These are phyloP conservation scores for Oryzias dopingdopingensis DNA, from an alignment of 2,797 vertebrate species.

Conservation along the genomic window DNA sequence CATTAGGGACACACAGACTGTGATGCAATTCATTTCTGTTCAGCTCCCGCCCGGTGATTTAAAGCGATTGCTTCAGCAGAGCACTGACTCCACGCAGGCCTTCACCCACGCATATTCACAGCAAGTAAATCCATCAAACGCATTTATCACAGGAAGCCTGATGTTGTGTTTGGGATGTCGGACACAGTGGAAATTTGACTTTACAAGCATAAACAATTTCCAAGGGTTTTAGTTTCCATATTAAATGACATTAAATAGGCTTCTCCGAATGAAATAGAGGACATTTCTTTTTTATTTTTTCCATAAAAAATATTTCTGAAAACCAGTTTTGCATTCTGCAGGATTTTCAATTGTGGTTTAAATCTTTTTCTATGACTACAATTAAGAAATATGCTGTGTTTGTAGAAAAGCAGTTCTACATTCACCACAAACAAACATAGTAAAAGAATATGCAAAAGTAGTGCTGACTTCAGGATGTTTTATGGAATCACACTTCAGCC, in stretches of 20 bases:
- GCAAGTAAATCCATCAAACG: conserved; percentile 46
- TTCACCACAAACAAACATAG: too few relatives aligned
- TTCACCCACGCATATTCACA: conserved; percentile 52
- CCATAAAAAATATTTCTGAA: too few relatives aligned
- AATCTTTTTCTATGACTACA: too few relatives aligned
- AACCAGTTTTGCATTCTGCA: too few relatives aligned
- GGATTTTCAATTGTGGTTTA: too few relatives aligned
- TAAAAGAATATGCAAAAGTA: too few relatives aligned
- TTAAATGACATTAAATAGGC: background rate
- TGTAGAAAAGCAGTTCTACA: too few relatives aligned
- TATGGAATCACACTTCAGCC: conserved; percentile 16
- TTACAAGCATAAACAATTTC: conserved; percentile 5
- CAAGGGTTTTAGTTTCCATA: conserved; percentile 3
- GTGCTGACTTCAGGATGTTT: background rate
- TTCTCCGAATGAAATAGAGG: background rate
- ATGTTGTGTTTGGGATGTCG: conserved; percentile 27
- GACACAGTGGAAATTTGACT: conserved; percentile 2
- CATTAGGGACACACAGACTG: conserved; percentile 30
- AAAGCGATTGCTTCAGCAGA: conserved; percentile 61
- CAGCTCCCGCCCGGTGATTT: conserved; percentile 45
- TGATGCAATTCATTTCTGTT: conserved; percentile 51
- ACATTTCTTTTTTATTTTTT: background rate
- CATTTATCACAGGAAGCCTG: conserved; percentile 34
- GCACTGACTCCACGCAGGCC: conserved; percentile 25
- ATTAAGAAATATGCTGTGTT: too few relatives aligned